phyloP scores from a whole-genome alignment of 2,888 invertebrate genomes.

The Drosophila nr. fundita region DNA sequence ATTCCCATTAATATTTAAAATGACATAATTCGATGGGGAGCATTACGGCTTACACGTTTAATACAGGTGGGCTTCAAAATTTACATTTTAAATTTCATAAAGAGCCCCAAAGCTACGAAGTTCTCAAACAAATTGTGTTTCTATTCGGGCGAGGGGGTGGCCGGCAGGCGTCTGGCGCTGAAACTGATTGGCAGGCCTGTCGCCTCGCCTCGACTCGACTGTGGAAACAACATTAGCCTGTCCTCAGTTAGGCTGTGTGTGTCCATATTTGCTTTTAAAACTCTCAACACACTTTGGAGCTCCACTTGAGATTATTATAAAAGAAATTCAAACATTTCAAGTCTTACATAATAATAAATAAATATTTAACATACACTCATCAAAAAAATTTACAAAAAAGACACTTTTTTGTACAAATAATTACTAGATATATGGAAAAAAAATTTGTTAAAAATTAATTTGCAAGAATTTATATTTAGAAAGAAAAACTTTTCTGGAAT shows the following conservation, averaged over 20 bases:
- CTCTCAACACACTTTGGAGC: neutral
- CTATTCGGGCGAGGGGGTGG: neutral
- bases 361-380: neutral
- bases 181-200: constrained; percentile 34
- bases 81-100: constrained; percentile 26
- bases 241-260: neutral
- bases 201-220: neutral
- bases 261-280: neutral
- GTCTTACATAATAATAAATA: neutral
- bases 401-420: neutral
- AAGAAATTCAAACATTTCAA: neutral
- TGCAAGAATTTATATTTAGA: neutral
- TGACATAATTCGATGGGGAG: constrained; percentile 50
- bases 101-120: constrained; percentile 1
- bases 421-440: neutral
- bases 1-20: constrained; percentile 62
- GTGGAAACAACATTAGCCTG: neutral
- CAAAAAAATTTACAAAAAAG: neutral
- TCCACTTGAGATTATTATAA: neutral
- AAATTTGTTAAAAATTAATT: neutral
- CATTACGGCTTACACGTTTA: constrained; percentile 41
- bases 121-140: constrained; percentile 7
- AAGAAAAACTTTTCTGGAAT: neutral
- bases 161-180: constrained; percentile 1
- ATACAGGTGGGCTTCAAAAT: constrained; percentile 4